Evolutionary conservation across 1,140 invertebrate species (phyloP).

Genomic region (Brachionus plicatilis): DNA sequence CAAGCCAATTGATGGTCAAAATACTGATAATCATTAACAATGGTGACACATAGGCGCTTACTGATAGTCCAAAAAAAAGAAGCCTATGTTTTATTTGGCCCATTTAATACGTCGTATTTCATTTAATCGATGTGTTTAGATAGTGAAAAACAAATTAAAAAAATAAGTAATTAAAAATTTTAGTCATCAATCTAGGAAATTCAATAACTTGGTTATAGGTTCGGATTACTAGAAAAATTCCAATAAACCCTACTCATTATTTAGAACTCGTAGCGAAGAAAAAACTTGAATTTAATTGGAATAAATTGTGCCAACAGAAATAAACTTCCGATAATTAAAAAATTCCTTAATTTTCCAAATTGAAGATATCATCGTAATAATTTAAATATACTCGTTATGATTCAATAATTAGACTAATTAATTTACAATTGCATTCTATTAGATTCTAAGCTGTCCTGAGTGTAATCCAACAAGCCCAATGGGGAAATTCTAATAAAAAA

Average conservation of each 20-base stretch:
- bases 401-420: not conserved
- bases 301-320: not conserved
- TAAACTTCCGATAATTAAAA: not conserved
- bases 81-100: slow-evolving; percentile 21
- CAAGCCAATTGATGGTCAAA: not conserved
- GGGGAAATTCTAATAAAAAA: not conserved
- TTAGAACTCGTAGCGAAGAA: not conserved
- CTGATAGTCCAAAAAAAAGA: not conserved
- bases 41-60: slow-evolving; percentile 25
- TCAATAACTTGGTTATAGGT: not conserved
- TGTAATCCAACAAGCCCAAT: not conserved
- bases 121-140: not conserved
- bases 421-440: not conserved
- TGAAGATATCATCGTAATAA: not conserved
- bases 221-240: not conserved
- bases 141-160: not conserved
- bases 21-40: not conserved
- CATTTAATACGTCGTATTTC: not conserved
- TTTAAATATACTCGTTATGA: not conserved
- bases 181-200: not conserved
- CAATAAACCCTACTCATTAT: not conserved
- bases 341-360: not conserved
- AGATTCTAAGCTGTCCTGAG: not conserved
- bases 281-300: not conserved
- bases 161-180: not conserved